Percentiles rank a stretch among this genome's conserved stretches.
Conservation (phyloP, 2,888 invertebrate genomes). For the Ectobius pallidus region DNA sequence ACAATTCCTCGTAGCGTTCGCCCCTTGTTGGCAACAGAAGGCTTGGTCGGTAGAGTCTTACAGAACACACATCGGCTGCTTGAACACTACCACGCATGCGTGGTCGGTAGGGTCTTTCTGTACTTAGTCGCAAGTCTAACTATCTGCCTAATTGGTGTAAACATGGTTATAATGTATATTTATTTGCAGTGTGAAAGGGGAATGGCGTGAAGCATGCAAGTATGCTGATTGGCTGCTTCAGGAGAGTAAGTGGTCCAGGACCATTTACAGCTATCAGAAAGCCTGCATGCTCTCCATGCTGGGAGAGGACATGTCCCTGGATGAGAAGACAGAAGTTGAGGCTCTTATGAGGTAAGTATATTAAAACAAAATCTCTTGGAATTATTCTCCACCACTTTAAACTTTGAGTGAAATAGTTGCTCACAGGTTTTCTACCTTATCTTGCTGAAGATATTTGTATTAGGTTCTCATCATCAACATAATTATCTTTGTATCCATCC, state of each 20-base stretch:
- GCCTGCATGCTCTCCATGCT: constrained; percentile 83
- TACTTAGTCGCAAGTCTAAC: no score
- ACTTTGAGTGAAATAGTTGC: not conserved
- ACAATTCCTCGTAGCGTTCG: no score
- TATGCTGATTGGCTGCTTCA: constrained; percentile 74
- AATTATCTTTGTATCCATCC: no score
- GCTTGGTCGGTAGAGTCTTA: no score
- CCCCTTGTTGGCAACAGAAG: no score
- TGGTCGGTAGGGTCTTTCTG: no score
- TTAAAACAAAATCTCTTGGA: not conserved
- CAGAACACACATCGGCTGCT: no score
- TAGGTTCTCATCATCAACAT: no score
- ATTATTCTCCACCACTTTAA: not conserved
- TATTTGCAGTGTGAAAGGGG: constrained; percentile 67
- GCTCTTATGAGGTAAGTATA: constrained; percentile 69
- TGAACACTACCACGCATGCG: no score
- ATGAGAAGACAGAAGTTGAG: constrained; percentile 63
- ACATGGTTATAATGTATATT: no score
- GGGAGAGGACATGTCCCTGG: constrained; percentile 58
- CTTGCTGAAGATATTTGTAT: no score
- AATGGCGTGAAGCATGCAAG: constrained; percentile 78
- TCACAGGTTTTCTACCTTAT: constrained; percentile 9
- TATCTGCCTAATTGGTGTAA: no score
- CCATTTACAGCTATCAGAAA: constrained; percentile 89
- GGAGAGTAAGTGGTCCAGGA: constrained; percentile 89